Evolutionary conservation across 2,113 vertebrate species (phyloP).

Genomic region (Marmota flaviventris): DNA sequence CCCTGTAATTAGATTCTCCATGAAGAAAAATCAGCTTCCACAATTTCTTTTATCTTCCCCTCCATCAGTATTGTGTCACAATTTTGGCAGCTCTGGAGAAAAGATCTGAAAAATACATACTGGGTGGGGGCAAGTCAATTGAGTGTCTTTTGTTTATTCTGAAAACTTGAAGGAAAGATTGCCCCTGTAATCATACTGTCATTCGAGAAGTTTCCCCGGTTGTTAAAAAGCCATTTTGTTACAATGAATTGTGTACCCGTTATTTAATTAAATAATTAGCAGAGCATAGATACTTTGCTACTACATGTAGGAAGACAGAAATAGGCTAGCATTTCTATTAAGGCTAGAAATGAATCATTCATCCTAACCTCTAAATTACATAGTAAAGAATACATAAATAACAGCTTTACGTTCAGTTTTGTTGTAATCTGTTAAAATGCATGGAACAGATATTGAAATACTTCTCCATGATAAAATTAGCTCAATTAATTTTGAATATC

Average conservation of each 20-base stretch:
- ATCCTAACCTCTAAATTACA: constrained; percentile 50
- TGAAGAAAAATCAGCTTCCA: constrained; percentile 1
- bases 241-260: not conserved
- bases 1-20: constrained; percentile 10
- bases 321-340: constrained; percentile 40
- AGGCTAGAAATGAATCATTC: constrained; percentile 59
- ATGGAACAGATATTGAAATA: constrained; percentile 46
- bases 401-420: constrained; percentile 42
- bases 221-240: constrained; percentile 2
- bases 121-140: not conserved
- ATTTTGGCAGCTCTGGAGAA: constrained; percentile 20
- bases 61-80: not conserved
- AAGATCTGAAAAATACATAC: not conserved
- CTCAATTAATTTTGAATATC: constrained; percentile 36
- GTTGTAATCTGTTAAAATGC: constrained; percentile 29
- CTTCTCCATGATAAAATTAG: constrained; percentile 27
- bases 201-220: not conserved
- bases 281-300: constrained; percentile 20
- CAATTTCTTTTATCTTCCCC: not conserved
- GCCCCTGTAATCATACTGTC: not conserved
- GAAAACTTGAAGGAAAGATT: not conserved
- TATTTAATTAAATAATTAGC: constrained; percentile 57
- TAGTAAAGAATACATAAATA: constrained; percentile 33
- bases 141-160: not conserved
- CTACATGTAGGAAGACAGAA: constrained; percentile 34